These are phyloP conservation scores for Rhynchomys soricoides DNA, from an alignment of 2,113 vertebrate genomes.

Conservation along the genomic window DNA sequence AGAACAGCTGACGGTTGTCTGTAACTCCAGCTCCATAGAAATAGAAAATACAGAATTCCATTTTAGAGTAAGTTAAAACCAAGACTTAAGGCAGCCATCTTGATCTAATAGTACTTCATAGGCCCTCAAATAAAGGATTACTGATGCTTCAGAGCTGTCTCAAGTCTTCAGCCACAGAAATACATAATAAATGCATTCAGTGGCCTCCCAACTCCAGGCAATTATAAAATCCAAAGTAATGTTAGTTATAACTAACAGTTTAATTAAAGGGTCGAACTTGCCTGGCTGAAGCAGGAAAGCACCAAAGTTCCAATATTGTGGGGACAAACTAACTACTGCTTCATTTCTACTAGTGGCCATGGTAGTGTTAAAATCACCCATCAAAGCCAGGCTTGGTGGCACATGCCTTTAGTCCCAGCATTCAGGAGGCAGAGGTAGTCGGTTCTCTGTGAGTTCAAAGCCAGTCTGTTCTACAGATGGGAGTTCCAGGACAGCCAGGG, in stretches of 20 bases:
- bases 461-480: too few relatives aligned
- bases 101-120: neutral
- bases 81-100: neutral
- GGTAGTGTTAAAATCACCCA: constrained; percentile 1
- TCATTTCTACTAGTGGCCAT: constrained; percentile 10
- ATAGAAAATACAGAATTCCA: neutral
- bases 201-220: neutral
- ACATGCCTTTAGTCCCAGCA: too few relatives aligned
- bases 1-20: neutral
- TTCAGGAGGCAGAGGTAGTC: too few relatives aligned
- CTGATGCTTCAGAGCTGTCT: constrained; percentile 39
- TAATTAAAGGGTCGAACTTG: neutral
- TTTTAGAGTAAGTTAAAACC: neutral
- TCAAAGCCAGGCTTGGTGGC: neutral
- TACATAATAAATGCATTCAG: constrained; percentile 12
- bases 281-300: neutral
- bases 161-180: constrained; percentile 27
- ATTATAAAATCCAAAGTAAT: constrained; percentile 31
- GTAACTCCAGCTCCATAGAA: neutral
- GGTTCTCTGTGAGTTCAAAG: too few relatives aligned
- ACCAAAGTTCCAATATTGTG: constrained; percentile 16
- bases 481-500: too few relatives aligned
- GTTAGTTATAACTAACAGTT: neutral
- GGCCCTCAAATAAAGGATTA: neutral
- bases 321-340: neutral